A percentile compares a stretch with the other conserved stretches of the same genome.
Conservation (phyloP, 2,888 invertebrate genomes). For the Dasysyrphus tricinctus region DNA sequence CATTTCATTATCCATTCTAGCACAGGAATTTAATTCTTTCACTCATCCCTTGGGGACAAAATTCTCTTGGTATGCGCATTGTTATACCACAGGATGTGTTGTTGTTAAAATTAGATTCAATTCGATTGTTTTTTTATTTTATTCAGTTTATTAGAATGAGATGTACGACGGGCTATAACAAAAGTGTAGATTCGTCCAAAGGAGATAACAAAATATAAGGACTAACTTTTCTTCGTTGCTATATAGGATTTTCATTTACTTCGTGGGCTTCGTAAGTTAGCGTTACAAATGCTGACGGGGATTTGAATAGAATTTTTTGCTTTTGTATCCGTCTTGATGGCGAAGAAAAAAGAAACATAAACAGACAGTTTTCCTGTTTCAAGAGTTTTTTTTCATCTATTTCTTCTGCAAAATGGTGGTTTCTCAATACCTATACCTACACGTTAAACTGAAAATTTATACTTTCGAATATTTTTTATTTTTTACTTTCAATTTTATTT, state of each 20-base stretch:
- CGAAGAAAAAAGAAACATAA: constrained; percentile 1
- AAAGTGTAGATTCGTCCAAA: constrained; percentile 4
- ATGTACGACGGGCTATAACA: background rate
- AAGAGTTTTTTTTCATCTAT: background rate
- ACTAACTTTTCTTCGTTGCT: constrained; percentile 45
- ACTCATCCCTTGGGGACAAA: background rate
- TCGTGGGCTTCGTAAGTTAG: constrained; percentile 50
- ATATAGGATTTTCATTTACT: constrained; percentile 41
- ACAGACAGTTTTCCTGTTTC: constrained; percentile 31
- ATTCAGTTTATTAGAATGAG: constrained; percentile 15
- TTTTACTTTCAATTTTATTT: constrained; percentile 4
- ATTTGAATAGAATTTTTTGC: constrained; percentile 43
- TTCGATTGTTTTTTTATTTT: constrained; percentile 53
- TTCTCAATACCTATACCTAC: constrained; percentile 45
- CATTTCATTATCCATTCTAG: constrained; percentile 32
- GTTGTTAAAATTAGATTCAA: constrained; percentile 66
- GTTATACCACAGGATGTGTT: constrained; percentile 55
- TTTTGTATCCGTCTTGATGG: background rate
- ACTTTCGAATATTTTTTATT: constrained; percentile 41
- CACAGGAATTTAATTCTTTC: constrained; percentile 19
- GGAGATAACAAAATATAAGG: constrained; percentile 39
- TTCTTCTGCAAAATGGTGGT: constrained; percentile 39
- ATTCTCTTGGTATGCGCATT: constrained; percentile 12
- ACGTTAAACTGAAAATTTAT: constrained; percentile 56
- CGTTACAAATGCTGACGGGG: constrained; percentile 48